phyloP scores from a whole-genome alignment of 2,113 vertebrate species.

The Physeter macrocephalus region DNA sequence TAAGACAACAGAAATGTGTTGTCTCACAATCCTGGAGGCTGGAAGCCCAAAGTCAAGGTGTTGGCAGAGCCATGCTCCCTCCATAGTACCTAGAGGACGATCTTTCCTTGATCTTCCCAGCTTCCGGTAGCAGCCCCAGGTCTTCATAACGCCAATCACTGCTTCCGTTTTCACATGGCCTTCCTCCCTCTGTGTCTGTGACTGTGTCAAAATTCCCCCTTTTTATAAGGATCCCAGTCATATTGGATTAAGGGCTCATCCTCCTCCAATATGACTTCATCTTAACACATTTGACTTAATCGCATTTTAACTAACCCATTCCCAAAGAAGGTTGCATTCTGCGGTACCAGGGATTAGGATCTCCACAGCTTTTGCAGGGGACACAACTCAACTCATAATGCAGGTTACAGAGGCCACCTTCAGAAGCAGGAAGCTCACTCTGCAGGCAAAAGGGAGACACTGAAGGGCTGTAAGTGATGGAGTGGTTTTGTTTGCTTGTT shows the following conservation, averaged over 20 bases:
- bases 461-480: background rate
- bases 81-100: background rate
- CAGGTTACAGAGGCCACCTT: background rate
- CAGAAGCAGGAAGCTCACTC: background rate
- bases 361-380: background rate
- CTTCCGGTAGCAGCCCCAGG: background rate
- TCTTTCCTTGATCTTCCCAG: background rate
- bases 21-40: background rate
- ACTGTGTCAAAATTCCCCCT: background rate
- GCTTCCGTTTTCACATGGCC: background rate
- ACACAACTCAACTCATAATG: background rate
- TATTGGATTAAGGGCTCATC: background rate
- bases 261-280: background rate
- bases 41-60: background rate
- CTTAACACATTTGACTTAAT: background rate
- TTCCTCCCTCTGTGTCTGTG: background rate
- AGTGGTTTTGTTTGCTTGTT: background rate
- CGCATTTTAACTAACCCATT: background rate
- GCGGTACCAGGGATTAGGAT: background rate
- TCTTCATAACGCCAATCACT: rapidly evolving
- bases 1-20: background rate
- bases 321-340: background rate
- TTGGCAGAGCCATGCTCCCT: background rate
- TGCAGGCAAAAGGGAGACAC: background rate
- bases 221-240: background rate